Evolutionary conservation across 2,113 vertebrate species (phyloP).

Genomic region (Gymnorhina tibicen): DNA sequence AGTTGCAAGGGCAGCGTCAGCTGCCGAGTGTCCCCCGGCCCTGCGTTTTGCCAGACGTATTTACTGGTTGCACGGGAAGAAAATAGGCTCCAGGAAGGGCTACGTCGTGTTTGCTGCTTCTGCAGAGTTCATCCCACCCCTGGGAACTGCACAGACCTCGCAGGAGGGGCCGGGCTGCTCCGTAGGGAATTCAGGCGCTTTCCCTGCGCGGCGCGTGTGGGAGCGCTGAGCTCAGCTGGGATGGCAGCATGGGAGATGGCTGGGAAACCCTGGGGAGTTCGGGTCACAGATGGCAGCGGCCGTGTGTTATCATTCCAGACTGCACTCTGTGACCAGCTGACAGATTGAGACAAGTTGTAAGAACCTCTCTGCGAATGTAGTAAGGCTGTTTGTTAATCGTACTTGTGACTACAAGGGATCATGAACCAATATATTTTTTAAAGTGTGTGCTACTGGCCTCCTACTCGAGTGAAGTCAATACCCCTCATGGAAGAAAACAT

Average conservation of each 20-base stretch:
- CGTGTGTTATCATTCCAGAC: neutral
- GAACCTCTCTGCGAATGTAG: neutral
- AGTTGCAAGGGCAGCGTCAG: neutral
- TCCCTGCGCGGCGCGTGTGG: neutral
- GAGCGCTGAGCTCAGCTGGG: neutral
- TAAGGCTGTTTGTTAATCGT: neutral
- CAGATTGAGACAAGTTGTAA: neutral
- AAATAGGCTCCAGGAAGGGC: neutral
- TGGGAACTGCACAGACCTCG: neutral
- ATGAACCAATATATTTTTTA: neutral
- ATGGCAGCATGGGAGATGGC: neutral
- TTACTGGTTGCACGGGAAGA: neutral
- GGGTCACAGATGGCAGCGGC: neutral
- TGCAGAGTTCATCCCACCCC: neutral
- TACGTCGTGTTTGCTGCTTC: neutral
- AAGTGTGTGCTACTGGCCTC: neutral
- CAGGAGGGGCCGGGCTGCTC: neutral
- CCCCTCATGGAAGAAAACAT: accelerated
- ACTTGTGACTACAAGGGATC: neutral
- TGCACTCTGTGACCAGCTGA: neutral
- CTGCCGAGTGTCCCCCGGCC: neutral
- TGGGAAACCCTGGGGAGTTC: neutral
- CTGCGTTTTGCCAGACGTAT: neutral
- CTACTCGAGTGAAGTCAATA: neutral
- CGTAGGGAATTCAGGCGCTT: neutral